Evolutionary conservation across 2,113 vertebrate species (phyloP).

Genomic region (Boulengeromyrus knoepffleri): DNA sequence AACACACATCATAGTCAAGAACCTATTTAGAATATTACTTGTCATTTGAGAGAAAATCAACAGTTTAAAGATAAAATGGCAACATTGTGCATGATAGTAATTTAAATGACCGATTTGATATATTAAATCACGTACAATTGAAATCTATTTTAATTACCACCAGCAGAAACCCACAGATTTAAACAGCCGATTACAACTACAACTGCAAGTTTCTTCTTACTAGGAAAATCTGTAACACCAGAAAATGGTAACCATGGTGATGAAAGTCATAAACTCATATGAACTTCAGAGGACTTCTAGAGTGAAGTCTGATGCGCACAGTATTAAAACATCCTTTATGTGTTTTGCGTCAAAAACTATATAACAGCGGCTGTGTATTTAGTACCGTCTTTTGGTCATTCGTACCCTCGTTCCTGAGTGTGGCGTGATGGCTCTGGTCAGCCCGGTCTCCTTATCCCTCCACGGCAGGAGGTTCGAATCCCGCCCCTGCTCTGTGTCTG

Average conservation of each 20-base stretch:
- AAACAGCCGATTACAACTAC: not conserved
- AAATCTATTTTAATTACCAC: not conserved
- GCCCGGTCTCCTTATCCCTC: not conserved
- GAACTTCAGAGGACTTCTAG: not conserved
- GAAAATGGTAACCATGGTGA: not conserved
- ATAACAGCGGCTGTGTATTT: not conserved
- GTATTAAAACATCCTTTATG: not conserved
- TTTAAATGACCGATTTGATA: not conserved
- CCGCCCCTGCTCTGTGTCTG: not conserved
- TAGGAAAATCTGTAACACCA: not conserved
- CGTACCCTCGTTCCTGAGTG: not conserved
- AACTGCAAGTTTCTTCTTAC: not conserved
- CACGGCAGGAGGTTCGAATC: not conserved
- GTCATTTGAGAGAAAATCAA: not conserved
- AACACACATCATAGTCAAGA: not conserved
- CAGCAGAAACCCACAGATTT: not conserved
- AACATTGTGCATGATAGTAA: not conserved
- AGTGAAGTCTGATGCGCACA: not conserved
- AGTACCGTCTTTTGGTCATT: not conserved
- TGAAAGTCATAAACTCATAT: not conserved
- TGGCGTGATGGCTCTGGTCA: not conserved
- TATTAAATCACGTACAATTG: not conserved
- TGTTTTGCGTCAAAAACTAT: not conserved
- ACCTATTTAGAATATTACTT: not conserved
- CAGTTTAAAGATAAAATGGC: not conserved